These are phyloP conservation scores for Acrocephalus kingi DNA, from an alignment of 2,113 vertebrate species.

Conservation along the genomic window DNA sequence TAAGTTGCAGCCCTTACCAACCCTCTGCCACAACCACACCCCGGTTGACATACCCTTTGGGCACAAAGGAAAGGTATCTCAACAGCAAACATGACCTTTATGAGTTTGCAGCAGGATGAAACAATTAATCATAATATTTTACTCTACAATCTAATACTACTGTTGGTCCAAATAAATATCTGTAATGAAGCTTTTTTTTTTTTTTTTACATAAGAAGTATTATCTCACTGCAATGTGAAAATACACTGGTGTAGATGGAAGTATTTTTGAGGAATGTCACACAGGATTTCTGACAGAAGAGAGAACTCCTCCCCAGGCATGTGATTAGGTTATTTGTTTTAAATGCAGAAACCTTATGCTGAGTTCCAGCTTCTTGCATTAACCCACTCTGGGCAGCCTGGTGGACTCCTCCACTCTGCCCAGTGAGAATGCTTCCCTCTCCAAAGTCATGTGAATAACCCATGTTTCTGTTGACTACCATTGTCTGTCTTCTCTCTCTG, in stretches of 20 bases:
- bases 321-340: neutral
- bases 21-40: neutral
- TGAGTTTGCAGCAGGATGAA: slow-evolving; percentile 41
- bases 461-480: neutral
- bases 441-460: neutral
- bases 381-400: neutral
- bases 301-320: neutral
- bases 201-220: neutral
- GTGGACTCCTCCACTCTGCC: neutral
- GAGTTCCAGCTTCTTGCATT: neutral
- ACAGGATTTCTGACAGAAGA: slow-evolving; percentile 1
- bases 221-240: neutral
- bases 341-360: neutral
- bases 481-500: neutral
- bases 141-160: neutral
- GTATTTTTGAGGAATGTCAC: neutral
- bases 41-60: neutral
- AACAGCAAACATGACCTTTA: slow-evolving; percentile 57
- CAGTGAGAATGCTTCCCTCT: neutral
- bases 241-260: neutral
- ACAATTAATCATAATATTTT: slow-evolving; percentile 49
- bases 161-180: slow-evolving; percentile 12
- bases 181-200: neutral
- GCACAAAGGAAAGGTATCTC: slow-evolving; percentile 29
- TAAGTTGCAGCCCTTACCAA: neutral